These are phyloP conservation scores for Pseudomyrmex concolor DNA, from an alignment of 1,140 invertebrate genomes.

Conservation along the genomic window DNA sequence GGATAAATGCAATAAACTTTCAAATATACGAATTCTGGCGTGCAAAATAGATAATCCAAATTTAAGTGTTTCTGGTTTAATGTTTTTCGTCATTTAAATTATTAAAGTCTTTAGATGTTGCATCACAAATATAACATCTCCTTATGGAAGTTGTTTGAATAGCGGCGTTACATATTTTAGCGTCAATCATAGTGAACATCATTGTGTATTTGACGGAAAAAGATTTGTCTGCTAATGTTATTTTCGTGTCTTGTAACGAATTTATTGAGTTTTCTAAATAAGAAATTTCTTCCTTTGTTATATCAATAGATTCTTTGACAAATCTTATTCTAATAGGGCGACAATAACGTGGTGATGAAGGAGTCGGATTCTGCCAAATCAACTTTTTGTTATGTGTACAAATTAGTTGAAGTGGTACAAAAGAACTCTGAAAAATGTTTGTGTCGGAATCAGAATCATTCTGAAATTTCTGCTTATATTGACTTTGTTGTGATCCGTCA, in stretches of 20 bases:
- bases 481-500: conserved; percentile 10
- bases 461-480: conserved; percentile 33
- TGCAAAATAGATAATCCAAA: conserved; percentile 18
- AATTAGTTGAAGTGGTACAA: conserved; percentile 2
- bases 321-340: not conserved
- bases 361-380: not conserved
- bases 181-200: not conserved
- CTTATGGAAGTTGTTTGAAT: not conserved
- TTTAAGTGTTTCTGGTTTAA: not conserved
- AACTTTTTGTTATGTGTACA: not conserved
- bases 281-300: not conserved
- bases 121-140: not conserved
- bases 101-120: not conserved
- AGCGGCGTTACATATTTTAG: not conserved
- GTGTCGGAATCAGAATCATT: not conserved
- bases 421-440: conserved; percentile 11
- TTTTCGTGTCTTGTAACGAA: not conserved
- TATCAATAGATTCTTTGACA: not conserved
- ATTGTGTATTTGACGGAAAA: not conserved
- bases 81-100: not conserved
- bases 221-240: not conserved
- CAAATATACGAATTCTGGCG: conserved; percentile 23
- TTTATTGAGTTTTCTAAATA: not conserved
- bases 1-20: conserved; percentile 11
- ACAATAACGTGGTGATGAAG: not conserved